Evolutionary conservation across 2,797 vertebrate species (phyloP).

Genomic region (Hafferia zeledoni): DNA sequence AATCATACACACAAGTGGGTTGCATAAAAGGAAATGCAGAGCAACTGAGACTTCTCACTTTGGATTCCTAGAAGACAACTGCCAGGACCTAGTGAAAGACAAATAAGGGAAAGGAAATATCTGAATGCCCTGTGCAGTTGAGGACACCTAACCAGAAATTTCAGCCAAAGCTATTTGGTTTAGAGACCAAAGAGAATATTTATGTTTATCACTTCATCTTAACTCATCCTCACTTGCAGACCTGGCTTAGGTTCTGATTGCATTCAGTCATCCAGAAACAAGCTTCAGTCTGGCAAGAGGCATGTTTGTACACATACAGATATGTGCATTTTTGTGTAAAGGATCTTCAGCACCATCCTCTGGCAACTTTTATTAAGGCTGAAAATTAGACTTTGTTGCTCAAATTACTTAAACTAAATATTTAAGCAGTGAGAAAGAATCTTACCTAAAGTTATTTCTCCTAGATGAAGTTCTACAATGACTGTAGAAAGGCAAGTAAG

Average conservation of each 20-base stretch:
- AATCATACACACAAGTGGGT: not conserved
- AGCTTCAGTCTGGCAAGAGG: not conserved
- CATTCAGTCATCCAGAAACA: not conserved
- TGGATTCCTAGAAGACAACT: not conserved
- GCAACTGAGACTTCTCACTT: not conserved
- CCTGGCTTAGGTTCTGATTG: not conserved
- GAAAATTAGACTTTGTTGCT: not conserved
- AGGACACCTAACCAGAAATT: not conserved
- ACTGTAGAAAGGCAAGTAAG: not conserved
- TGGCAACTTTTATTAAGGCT: not conserved
- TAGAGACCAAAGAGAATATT: not conserved
- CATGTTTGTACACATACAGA: rapidly evolving
- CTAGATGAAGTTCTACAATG: not conserved
- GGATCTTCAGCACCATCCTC: not conserved
- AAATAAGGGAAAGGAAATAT: not conserved
- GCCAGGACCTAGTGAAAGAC: not conserved
- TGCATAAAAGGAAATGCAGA: not conserved
- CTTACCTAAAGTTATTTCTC: not conserved
- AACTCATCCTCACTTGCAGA: not conserved
- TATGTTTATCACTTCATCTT: not conserved
- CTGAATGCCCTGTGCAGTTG: not conserved
- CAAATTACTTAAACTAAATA: not conserved
- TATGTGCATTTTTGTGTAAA: not conserved
- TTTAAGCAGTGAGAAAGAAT: not conserved
- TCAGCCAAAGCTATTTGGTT: not conserved